phyloP scores from a whole-genome alignment of 2,888 invertebrate genomes.

The Ectobius pallidus region DNA sequence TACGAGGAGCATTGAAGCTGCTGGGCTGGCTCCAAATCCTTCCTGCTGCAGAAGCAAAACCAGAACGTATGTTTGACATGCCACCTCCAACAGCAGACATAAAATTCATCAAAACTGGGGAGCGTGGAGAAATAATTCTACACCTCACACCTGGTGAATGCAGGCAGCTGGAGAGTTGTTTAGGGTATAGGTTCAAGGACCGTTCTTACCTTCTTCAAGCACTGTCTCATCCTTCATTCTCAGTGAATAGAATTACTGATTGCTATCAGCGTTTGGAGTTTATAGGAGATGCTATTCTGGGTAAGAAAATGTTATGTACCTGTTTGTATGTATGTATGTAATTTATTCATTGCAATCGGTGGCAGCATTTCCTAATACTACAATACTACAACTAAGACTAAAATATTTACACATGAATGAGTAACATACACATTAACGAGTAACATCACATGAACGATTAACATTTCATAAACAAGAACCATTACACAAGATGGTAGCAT shows the following conservation, averaged over 20 bases:
- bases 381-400: too few relatives aligned
- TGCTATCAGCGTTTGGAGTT: constrained; percentile 93
- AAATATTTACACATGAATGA: too few relatives aligned
- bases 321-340: too few relatives aligned
- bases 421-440: too few relatives aligned
- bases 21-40: constrained; percentile 70
- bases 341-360: too few relatives aligned
- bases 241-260: constrained; percentile 78
- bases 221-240: constrained; percentile 90
- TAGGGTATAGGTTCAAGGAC: constrained; percentile 82
- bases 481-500: too few relatives aligned
- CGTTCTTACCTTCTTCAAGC: constrained; percentile 85
- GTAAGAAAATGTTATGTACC: constrained; percentile 50
- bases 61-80: constrained; percentile 48
- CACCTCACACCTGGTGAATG: constrained; percentile 52
- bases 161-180: constrained; percentile 62
- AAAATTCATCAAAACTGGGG: too few relatives aligned
- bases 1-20: constrained; percentile 60
- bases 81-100: constrained; percentile 50
- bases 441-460: too few relatives aligned
- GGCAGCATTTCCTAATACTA: too few relatives aligned
- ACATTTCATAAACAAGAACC: too few relatives aligned
- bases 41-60: constrained; percentile 53
- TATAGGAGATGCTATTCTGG: constrained; percentile 87
- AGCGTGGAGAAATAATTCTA: constrained; percentile 19